Evolutionary conservation across 2,888 invertebrate species (phyloP).

Genomic region (Tachina lurida): DNA sequence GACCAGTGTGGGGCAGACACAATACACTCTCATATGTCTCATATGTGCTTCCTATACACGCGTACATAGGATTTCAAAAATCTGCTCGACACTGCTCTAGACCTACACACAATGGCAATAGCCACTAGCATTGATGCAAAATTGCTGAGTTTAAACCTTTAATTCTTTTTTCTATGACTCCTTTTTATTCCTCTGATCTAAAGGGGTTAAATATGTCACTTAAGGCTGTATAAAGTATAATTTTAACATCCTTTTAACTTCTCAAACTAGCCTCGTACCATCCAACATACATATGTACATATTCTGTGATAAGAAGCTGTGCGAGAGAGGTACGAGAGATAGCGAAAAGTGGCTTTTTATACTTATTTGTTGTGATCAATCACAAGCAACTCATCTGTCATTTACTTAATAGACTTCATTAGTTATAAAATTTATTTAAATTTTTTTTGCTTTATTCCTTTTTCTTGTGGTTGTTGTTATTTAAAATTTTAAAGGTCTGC

Average conservation of each 20-base stretch:
- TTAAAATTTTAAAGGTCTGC: slow-evolving; percentile 33
- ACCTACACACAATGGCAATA: too few relatives aligned
- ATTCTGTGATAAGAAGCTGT: slow-evolving; percentile 6
- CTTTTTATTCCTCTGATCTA: too few relatives aligned
- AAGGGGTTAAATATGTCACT: too few relatives aligned
- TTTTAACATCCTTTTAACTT: background rate
- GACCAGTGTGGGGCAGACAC: too few relatives aligned
- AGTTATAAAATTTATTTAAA: slow-evolving; percentile 71
- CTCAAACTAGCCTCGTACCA: slow-evolving; percentile 1
- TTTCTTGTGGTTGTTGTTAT: slow-evolving; percentile 19
- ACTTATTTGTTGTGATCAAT: slow-evolving; percentile 73
- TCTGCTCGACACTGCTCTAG: too few relatives aligned
- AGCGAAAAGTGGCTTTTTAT: slow-evolving; percentile 64
- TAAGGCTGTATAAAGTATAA: too few relatives aligned
- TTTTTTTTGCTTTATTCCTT: slow-evolving; percentile 19
- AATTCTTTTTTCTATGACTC: too few relatives aligned
- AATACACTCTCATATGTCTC: too few relatives aligned
- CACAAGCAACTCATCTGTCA: slow-evolving; percentile 75
- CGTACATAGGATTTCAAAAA: too few relatives aligned
- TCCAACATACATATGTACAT: background rate
- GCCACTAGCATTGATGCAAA: too few relatives aligned
- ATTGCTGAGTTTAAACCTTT: too few relatives aligned
- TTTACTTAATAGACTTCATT: slow-evolving; percentile 74
- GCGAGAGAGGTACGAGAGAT: slow-evolving; percentile 27
- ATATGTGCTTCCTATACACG: too few relatives aligned